phyloP scores from a whole-genome alignment of 2,113 vertebrate species.

The Cichladusa arquata region DNA sequence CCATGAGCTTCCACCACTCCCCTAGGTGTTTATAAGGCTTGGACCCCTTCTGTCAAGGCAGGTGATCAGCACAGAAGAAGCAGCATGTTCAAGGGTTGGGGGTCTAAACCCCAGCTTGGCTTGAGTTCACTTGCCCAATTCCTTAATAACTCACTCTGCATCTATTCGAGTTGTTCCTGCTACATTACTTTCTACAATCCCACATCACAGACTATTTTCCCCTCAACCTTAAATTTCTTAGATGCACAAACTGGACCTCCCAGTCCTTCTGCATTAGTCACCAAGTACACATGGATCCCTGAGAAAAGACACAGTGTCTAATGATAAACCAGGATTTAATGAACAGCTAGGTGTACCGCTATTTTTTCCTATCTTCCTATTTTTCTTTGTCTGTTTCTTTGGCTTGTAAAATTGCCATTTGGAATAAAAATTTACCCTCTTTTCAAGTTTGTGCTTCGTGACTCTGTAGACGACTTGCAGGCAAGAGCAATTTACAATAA shows the following conservation, averaged over 20 bases:
- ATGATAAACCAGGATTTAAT: not conserved
- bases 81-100: not conserved
- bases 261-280: not conserved
- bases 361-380: not conserved
- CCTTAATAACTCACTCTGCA: not conserved
- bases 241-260: not conserved
- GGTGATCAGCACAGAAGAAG: not conserved
- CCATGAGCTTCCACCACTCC: not conserved
- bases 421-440: not conserved
- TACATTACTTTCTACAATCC: not conserved
- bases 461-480: not conserved
- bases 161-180: too few relatives aligned
- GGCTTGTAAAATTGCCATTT: not conserved
- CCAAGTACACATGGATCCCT: not conserved
- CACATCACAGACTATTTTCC: not conserved
- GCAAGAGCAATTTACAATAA: not conserved
- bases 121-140: not conserved
- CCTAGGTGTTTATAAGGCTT: not conserved
- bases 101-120: not conserved
- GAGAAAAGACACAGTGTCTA: not conserved
- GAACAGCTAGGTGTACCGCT: not conserved
- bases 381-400: not conserved
- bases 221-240: not conserved
- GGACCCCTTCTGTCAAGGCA: too few relatives aligned
- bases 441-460: not conserved